Evolutionary conservation across 2,797 vertebrate genomes (phyloP).

Genomic region (Tinamus major): DNA sequence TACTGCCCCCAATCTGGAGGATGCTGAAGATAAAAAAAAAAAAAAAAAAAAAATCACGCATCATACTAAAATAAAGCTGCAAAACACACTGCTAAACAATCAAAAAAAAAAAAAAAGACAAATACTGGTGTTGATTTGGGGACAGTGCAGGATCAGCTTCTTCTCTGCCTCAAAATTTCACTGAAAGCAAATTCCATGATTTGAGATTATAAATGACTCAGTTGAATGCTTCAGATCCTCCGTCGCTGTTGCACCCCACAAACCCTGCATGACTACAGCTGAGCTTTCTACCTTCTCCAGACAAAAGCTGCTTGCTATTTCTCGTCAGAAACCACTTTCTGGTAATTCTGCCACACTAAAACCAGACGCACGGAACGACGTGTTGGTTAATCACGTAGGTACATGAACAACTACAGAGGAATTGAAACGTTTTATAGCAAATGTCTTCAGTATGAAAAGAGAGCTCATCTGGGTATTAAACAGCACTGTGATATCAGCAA

Average conservation of each 20-base stretch:
- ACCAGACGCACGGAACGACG: background rate
- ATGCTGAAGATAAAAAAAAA: constrained; percentile 22
- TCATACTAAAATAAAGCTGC: background rate
- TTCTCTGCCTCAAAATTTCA: background rate
- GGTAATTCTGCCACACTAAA: background rate
- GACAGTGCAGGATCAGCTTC: background rate
- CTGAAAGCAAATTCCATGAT: background rate
- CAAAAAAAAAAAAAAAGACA: background rate
- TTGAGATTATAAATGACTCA: background rate
- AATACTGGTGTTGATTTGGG: background rate
- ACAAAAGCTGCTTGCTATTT: background rate
- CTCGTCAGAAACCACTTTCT: background rate
- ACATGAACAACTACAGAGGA: background rate
- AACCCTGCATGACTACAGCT: background rate
- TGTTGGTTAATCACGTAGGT: background rate
- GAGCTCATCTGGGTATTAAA: background rate
- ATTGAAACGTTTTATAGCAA: background rate
- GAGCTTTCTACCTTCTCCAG: background rate
- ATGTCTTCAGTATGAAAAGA: background rate
- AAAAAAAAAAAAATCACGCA: background rate
- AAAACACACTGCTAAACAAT: background rate
- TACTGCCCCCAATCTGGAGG: constrained; percentile 49
- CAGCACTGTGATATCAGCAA: background rate
- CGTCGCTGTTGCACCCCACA: background rate
- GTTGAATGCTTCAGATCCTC: background rate